Base-by-base conservation (phyloP, 2,797 vertebrate genomes). In the Malurus splendens region DNA sequence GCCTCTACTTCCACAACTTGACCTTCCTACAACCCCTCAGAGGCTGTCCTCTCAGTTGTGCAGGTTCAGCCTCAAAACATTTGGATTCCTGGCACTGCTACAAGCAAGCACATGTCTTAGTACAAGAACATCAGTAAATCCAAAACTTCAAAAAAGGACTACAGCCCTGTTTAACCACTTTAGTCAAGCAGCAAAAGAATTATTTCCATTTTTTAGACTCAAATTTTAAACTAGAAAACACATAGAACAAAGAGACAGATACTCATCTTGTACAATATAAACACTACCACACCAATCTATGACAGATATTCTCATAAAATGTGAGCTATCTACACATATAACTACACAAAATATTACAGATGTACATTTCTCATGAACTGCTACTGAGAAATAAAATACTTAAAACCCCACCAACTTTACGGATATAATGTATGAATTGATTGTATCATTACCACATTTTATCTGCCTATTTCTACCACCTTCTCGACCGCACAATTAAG, bases 401-500 rank as follows among this genome's bases (percentile, higher is more conserved):
- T 90, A 66, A 87, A 71, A 82, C n/a, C 30, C 59, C 55, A 71
- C 45, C 2, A 4, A 30, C 41, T 91, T 90, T 39, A 78, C 8
- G 38, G 56, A 56, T 72, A 32, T 52, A 78, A 59, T 17, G 27
- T 42, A 74, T 64, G 32, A 88, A 81, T 54, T 70, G 70, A 78
- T 32, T 64, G 50, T 8, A 41, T 70, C 42, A 70, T 83, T 59
- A 80, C 42, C 24, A 15, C 55, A 72, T 33, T 90, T 90, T 71
- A 87, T 70, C 72, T 86, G 66, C 42, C 70, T 62, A 22, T 62
- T 92, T 86, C 90, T 60, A 48, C 28, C 19, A 36, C 41, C 16
- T 62, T 66, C 38, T 89, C 74, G 45, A 72, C 11, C 1, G 5
- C 28, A 80, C 54, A 95, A 93, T 87, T 82, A 89, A 94, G 91